Percentiles rank a stretch among this genome's conserved stretches.
These are phyloP conservation scores for Aplysina aerophoba DNA, from an alignment of 37 sponge, comb jelly and placozoan species.

Conservation along the genomic window DNA sequence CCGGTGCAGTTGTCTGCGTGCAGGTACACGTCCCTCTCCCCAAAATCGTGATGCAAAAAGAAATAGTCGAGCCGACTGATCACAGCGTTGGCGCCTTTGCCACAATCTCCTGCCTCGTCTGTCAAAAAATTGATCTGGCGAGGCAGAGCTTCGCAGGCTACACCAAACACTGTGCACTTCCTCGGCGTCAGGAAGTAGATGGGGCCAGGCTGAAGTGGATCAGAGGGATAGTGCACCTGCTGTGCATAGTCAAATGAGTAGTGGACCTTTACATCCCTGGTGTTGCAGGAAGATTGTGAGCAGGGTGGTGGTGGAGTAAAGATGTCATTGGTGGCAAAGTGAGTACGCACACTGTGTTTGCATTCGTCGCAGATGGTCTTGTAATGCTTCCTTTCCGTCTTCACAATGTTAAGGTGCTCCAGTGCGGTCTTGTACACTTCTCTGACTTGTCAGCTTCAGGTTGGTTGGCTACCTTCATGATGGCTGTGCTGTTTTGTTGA, in stretches of 20 bases:
- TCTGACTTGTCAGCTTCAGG: conserved; percentile 20
- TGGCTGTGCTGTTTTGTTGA: conserved; percentile 36
- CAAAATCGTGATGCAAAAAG: conserved; percentile 33
- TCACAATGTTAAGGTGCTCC: conserved; percentile 27
- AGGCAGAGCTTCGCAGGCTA: conserved; percentile 63
- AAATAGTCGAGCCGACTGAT: conserved; percentile 41
- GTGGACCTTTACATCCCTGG: conserved; percentile 35
- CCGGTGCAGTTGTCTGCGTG: conserved; percentile 49
- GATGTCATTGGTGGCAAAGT: background rate
- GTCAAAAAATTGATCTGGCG: conserved; percentile 42
- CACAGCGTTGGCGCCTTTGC: conserved; percentile 38
- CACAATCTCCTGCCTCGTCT: conserved; percentile 17
- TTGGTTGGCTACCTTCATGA: conserved; percentile 9
- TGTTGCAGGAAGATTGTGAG: background rate
- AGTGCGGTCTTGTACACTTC: background rate
- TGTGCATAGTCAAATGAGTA: conserved; percentile 53
- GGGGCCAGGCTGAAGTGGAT: conserved; percentile 17
- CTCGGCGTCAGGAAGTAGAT: conserved; percentile 45
- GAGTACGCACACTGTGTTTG: background rate
- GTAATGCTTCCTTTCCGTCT: conserved; percentile 29
- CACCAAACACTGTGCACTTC: conserved; percentile 68
- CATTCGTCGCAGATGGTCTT: background rate
- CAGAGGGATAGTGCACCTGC: conserved; percentile 15
- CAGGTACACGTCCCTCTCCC: conserved; percentile 8
- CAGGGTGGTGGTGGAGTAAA: conserved; percentile 8